Base-by-base conservation (phyloP, 2,888 invertebrate genomes). In the Hyposoter dolosus region DNA sequence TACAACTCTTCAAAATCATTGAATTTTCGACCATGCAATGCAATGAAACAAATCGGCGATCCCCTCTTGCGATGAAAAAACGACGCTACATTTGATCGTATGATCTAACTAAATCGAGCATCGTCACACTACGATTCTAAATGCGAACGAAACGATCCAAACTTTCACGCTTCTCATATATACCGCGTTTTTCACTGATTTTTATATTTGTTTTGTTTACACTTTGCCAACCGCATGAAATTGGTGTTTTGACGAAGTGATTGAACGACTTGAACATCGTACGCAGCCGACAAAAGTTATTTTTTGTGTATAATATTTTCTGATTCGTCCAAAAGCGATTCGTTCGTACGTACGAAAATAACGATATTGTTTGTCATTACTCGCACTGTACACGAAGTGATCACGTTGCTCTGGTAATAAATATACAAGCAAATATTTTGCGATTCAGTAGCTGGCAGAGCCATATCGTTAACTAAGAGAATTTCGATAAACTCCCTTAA, bases 231-330 rank as follows among this genome's bases (percentile, higher is more conserved):
- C 75, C 63, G 45, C 50, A 35, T 71, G 71, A 85, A 82, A 83
- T 85, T 85, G 66, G 76, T 85, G 69, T 79, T 65, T 76, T 65
- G 71, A 40, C 47, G 1, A 71, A 72, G 50, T 43, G 78, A 71
- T 82, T 82, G 68, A 69, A 78, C 60, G 32, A 35, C 23, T 43
- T 17, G 75, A 53, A 45, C 45, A 47, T 78, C 69, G 78, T 68
- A 43, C 15, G 32, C 65, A 50, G 9, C n/a, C 35, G 17, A 32
- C 17, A 32, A 35, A 35, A 19, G 35, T 12, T 19, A 12, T 15
- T 23, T 17, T 19, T 56, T 15, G 5, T 19, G 47, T 45, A 50
- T 56, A 40, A 63, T 78, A 74, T 75, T 78, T 50, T 19, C 9
- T 53, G 53, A 75, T 82, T 75, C 53, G 53, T 50, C 32, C 43